A percentile compares a stretch with the other conserved stretches of the same genome.
These are phyloP conservation scores for Caenorhabditis sp. DNA, from an alignment of 2,888 invertebrate genomes.

Conservation along the genomic window DNA sequence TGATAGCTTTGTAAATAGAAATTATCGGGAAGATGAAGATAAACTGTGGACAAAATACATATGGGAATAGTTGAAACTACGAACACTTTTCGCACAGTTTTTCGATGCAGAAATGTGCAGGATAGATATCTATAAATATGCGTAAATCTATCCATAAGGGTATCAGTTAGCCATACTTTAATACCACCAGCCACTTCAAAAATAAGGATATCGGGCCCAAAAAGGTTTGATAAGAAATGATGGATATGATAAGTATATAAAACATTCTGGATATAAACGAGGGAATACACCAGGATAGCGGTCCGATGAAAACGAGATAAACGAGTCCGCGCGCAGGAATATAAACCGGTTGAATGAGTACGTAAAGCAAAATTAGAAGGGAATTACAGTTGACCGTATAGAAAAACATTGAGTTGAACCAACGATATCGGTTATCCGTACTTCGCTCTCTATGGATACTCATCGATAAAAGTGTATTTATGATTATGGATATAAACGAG, in stretches of 20 bases:
- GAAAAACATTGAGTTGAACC: conserved; percentile 35
- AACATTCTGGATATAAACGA: background rate
- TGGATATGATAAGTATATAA: background rate
- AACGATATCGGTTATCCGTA: conserved; percentile 23
- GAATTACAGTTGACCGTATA: conserved; percentile 9
- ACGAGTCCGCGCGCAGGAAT: conserved; percentile 7
- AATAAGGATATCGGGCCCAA: conserved; percentile 5
- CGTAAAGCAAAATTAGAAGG: background rate
- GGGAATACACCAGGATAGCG: background rate
- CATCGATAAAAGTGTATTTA: too few relatives aligned
- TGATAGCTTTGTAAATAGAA: too few relatives aligned
- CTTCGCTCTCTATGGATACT: conserved; percentile 5
- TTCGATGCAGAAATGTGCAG: too few relatives aligned
- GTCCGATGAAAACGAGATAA: conserved; percentile 27
- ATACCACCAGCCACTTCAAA: conserved; percentile 15
- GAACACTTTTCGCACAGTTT: too few relatives aligned
- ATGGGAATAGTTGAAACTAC: too few relatives aligned
- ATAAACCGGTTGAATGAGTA: conserved; percentile 5
- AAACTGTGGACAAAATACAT: too few relatives aligned
- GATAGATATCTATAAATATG: too few relatives aligned
- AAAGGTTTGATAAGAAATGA: background rate
- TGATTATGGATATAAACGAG: too few relatives aligned
- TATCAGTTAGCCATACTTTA: too few relatives aligned
- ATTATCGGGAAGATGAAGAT: too few relatives aligned
- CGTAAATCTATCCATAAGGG: too few relatives aligned